Evolutionary conservation across 2,888 invertebrate genomes (phyloP).

Genomic region (Epinotia brunnichana): DNA sequence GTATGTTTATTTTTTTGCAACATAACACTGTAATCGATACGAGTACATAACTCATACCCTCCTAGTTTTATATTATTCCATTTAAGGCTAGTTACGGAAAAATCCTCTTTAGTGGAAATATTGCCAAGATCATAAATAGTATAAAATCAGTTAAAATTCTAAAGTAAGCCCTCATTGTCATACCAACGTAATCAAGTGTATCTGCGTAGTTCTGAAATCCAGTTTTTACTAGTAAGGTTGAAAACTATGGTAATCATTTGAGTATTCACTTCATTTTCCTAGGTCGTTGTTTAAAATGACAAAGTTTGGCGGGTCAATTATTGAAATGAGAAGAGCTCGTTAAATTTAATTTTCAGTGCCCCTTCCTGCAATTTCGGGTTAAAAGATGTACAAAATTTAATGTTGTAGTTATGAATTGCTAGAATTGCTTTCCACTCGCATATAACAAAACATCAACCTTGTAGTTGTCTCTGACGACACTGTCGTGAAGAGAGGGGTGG

Average conservation of each 20-base stretch:
- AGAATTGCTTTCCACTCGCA: no score
- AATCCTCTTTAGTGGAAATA: constrained; percentile 21
- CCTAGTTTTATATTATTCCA: background rate
- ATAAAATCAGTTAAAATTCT: background rate
- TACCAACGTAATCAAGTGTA: constrained; percentile 19
- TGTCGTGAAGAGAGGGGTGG: no score
- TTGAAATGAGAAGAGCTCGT: no score
- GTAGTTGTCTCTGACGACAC: no score
- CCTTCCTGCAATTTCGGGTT: no score
- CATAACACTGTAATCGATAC: background rate
- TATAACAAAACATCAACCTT: no score
- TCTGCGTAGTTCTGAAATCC: constrained; percentile 41
- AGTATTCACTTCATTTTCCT: background rate
- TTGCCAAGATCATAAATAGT: constrained; percentile 13
- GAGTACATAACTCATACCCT: constrained; percentile 4
- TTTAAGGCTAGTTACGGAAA: constrained; percentile 17
- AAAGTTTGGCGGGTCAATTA: no score
- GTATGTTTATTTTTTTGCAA: background rate
- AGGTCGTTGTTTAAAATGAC: background rate
- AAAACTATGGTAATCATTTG: background rate
- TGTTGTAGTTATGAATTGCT: no score
- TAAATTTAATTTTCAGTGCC: no score
- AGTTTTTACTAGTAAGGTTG: constrained; percentile 44
- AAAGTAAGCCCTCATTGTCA: constrained; percentile 38
- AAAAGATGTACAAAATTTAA: no score